Conservation (phyloP, 2,113 vertebrate species). For the Triplophysa tibetana region DNA sequence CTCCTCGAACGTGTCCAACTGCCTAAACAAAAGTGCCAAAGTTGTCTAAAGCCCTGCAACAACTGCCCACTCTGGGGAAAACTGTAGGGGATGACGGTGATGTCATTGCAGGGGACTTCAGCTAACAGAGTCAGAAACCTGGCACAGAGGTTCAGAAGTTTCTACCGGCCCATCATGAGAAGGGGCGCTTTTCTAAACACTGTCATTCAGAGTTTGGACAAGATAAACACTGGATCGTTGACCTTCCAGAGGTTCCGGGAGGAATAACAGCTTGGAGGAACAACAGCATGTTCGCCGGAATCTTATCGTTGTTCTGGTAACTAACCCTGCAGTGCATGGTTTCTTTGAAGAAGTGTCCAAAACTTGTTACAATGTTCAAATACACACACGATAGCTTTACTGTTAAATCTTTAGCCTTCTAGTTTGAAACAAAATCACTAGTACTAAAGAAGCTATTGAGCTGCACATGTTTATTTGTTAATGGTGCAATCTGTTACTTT, state of each 20-base stretch:
- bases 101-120: not conserved
- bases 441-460: no score
- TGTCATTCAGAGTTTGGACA: conserved; percentile 20
- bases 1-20: conserved; percentile 10
- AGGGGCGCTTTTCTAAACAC: conserved; percentile 28
- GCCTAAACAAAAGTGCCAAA: conserved; percentile 17
- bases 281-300: not conserved
- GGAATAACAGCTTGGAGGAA: conserved; percentile 17
- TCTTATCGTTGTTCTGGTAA: not conserved
- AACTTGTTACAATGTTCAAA: no score
- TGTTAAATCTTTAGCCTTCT: no score
- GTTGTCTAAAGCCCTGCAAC: not conserved
- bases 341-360: no score
- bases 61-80: not conserved
- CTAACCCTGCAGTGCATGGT: not conserved
- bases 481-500: no score
- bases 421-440: no score
- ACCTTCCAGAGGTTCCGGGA: conserved; percentile 4
- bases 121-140: conserved; percentile 14
- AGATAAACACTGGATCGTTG: conserved; percentile 37
- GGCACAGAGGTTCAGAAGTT: conserved; percentile 7
- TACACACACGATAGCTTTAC: no score
- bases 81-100: not conserved
- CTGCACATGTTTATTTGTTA: no score
- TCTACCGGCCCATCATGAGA: not conserved